These are phyloP conservation scores for Valencia hispanica DNA, from an alignment of 2,797 vertebrate species.

Conservation along the genomic window DNA sequence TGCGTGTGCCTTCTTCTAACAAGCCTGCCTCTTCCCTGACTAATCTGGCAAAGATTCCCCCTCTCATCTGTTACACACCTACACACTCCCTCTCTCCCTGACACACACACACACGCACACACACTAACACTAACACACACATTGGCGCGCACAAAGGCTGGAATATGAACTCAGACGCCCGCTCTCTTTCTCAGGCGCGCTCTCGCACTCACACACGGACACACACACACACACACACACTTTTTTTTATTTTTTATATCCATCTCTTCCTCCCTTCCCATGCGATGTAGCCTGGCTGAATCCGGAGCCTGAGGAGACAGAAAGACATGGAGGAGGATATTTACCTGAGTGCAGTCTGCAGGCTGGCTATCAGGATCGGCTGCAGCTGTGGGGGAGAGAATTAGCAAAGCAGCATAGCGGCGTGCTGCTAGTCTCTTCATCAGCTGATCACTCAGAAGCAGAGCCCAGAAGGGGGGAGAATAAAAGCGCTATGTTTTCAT, in stretches of 20 bases:
- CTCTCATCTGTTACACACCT: constrained; percentile 76
- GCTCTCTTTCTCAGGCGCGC: constrained; percentile 29
- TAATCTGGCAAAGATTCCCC: constrained; percentile 79
- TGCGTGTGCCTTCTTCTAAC: constrained; percentile 84
- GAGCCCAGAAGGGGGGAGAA: constrained; percentile 89
- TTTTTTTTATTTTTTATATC: constrained; percentile 40
- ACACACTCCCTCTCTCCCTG: constrained; percentile 47
- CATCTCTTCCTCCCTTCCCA: constrained; percentile 73
- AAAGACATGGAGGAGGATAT: constrained; percentile 80
- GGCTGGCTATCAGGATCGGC: constrained; percentile 92
- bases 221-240: constrained; percentile 28
- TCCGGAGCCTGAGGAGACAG: constrained; percentile 77
- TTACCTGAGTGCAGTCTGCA: constrained; percentile 98
- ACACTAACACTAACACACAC: constrained; percentile 22
- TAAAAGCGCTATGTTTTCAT: constrained; percentile 97
- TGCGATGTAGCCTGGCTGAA: constrained; percentile 91
- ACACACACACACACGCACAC: constrained; percentile 37
- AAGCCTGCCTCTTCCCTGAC: constrained; percentile 74
- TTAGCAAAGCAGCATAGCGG: constrained; percentile 99
- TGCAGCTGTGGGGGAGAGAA: constrained; percentile 98
- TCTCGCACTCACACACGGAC: constrained; percentile 11
- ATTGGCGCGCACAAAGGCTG: constrained; percentile 22
- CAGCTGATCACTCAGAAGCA: constrained; percentile 99
- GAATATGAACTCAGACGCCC: constrained; percentile 32
- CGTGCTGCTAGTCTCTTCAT: constrained; percentile 99